These are phyloP conservation scores for Antitype chi DNA, from an alignment of 2,888 invertebrate species.

Conservation along the genomic window DNA sequence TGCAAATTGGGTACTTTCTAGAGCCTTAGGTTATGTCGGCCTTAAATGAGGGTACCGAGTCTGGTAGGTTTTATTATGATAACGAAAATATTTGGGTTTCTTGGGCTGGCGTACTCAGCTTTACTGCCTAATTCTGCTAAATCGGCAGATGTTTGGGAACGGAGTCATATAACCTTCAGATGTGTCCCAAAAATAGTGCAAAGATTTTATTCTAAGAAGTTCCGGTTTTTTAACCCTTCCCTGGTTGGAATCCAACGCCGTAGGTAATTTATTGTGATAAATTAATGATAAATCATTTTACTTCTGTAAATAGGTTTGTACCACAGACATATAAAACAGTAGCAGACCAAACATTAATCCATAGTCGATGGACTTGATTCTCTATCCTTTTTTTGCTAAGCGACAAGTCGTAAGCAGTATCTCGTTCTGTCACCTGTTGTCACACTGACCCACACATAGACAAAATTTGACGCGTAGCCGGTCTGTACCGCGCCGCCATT, in stretches of 20 bases:
- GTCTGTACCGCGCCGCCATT: too few species aligned
- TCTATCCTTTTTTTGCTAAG: too few species aligned
- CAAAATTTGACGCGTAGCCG: too few species aligned
- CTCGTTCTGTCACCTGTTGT: too few species aligned
- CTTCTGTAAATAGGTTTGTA: too few species aligned
- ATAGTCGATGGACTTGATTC: too few species aligned
- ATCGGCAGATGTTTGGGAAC: background rate
- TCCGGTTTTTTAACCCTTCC: background rate
- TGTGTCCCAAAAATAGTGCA: background rate
- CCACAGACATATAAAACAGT: too few species aligned
- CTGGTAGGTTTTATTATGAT: slow-evolving; percentile 44
- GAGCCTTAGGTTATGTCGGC: slow-evolving; percentile 42
- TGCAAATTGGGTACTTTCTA: slow-evolving; percentile 66
- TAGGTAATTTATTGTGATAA: background rate
- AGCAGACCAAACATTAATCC: too few species aligned
- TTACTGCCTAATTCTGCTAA: slow-evolving; percentile 14
- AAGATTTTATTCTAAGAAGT: background rate
- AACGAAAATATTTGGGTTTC: slow-evolving; percentile 34
- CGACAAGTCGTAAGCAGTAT: too few species aligned
- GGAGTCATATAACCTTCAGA: background rate
- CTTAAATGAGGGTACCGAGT: slow-evolving; percentile 50
- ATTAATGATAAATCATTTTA: too few species aligned
- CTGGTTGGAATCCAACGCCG: too few species aligned
- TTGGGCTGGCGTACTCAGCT: slow-evolving; percentile 13
- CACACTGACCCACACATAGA: too few species aligned